Evolutionary conservation across 2,797 vertebrate genomes (phyloP), one percentile per base, ranked within the genome.

Genomic region (Peromyscus attwateri): DNA sequence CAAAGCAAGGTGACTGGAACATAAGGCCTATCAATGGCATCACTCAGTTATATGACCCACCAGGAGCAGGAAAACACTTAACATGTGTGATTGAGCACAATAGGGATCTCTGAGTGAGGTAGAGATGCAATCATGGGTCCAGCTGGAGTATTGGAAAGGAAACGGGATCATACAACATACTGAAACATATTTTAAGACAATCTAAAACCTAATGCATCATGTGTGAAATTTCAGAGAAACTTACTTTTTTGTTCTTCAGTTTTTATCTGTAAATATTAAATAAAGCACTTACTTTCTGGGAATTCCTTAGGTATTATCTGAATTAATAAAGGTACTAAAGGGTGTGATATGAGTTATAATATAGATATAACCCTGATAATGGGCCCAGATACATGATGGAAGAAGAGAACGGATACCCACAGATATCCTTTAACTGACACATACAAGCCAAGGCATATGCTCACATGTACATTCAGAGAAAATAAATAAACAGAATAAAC

Each of bases 81-180:
- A 11, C 3, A 46, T 23, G 43, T 21, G 25, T 62, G 13, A 25
- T 52, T 87, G 55, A 68, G 25, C 9, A 89, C 5, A 89, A 12
- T 43, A 66, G 0, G 19, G 25, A 57, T 14, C 10, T 81, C 37
- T 55, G 4, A 84, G 29, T 12, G 34, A 1, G 10, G 12, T 52
- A 16, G 13, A 49, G 70, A 49, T 3, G 0, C 7, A 60, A 17
- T 23, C 60, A 46, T 66, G 8, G 7, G 0, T 88, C n/a, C 21
- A 0, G 0, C 40, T 27, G 14, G 21, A 25, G 40, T 11, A 6
- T 17, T 6, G 7, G 34, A 7, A 89, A 10, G 40, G 1, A 1
- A 40, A 37, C 27, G 8, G 1, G 3, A 27, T 49, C 29, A 81
- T 43, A 7, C 3, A 60, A 27, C 11, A 66, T 8, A 31, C 34